Percentiles rank a stretch among this genome's conserved stretches.
Conservation (phyloP, 2,888 invertebrate species). For the Fragum sueziense region DNA sequence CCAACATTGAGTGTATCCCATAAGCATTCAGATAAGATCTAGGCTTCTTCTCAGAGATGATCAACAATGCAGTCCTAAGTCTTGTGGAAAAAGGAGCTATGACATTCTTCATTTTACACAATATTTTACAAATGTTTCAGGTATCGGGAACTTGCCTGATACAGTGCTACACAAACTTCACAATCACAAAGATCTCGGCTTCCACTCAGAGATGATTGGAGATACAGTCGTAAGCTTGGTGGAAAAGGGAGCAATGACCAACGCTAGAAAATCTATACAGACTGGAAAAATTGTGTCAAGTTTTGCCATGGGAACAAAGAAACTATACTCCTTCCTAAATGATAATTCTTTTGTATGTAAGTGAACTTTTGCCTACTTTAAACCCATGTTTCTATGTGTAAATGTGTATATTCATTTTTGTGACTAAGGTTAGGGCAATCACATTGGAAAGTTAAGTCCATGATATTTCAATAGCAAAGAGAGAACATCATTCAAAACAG, state of each 20-base stretch:
- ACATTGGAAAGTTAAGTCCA: too few relatives aligned
- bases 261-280: constrained; percentile 91
- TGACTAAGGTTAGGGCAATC: too few relatives aligned
- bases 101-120: too few relatives aligned
- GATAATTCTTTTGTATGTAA: constrained; percentile 95
- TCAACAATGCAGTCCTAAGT: constrained; percentile 95
- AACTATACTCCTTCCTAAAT: constrained; percentile 95
- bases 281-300: constrained; percentile 95
- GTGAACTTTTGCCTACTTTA: constrained; percentile 73
- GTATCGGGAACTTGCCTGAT: constrained; percentile 97
- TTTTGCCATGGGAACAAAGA: constrained; percentile 94
- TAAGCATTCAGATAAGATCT: too few relatives aligned
- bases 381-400: too few relatives aligned
- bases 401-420: too few relatives aligned
- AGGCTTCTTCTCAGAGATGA: constrained; percentile 99
- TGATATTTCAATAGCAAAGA: too few relatives aligned
- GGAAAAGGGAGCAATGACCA: constrained; percentile 93
- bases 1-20: too few relatives aligned
- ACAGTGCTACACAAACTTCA: constrained; percentile 91
- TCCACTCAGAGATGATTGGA: constrained; percentile 99
- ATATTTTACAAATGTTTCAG: too few relatives aligned
- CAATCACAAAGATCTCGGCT: constrained; percentile 95
- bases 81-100: constrained; percentile 93
- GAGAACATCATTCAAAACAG: too few relatives aligned
- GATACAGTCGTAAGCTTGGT: constrained; percentile 96